Conservation (phyloP, 2,797 vertebrate genomes). For the Miichthys miiuy region DNA sequence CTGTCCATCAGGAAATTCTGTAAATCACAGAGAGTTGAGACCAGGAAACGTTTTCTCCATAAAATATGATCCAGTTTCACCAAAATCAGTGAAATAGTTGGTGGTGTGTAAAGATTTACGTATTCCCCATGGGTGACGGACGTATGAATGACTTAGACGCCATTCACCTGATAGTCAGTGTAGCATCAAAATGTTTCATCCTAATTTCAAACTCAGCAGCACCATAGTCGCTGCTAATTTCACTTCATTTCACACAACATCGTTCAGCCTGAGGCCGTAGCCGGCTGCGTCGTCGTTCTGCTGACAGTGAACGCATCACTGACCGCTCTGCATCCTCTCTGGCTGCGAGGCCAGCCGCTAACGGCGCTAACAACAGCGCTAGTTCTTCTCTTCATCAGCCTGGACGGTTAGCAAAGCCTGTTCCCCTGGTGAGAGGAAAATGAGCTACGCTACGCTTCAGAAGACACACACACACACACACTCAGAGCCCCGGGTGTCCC, state of each 20-base stretch:
- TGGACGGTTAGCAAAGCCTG: slow-evolving; percentile 3
- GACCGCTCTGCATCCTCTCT: neutral
- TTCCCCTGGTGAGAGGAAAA: slow-evolving; percentile 32
- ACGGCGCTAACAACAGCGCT: slow-evolving; percentile 7
- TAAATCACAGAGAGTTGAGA: no score
- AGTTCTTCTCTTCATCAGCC: slow-evolving; percentile 21
- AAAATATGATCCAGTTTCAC: no score
- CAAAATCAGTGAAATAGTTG: no score
- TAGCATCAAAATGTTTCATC: neutral
- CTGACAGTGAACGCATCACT: slow-evolving; percentile 45
- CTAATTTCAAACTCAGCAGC: neutral
- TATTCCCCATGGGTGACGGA: no score
- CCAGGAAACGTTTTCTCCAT: no score
- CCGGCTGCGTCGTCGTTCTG: slow-evolving; percentile 7
- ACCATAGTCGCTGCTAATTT: neutral
- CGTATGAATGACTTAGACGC: no score
- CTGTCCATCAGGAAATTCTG: no score
- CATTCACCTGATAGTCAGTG: no score
- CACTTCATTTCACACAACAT: neutral
- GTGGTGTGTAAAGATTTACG: no score
- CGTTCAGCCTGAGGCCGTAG: neutral
- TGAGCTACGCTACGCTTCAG: slow-evolving; percentile 35
- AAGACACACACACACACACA: slow-evolving; percentile 12
- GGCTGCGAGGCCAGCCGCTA: slow-evolving; percentile 10
- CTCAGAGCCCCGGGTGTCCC: slow-evolving; percentile 22